Evolutionary conservation across 2,888 invertebrate genomes (phyloP), one percentile per base, ranked within the genome.

Genomic region (Plutella xylostella): DNA sequence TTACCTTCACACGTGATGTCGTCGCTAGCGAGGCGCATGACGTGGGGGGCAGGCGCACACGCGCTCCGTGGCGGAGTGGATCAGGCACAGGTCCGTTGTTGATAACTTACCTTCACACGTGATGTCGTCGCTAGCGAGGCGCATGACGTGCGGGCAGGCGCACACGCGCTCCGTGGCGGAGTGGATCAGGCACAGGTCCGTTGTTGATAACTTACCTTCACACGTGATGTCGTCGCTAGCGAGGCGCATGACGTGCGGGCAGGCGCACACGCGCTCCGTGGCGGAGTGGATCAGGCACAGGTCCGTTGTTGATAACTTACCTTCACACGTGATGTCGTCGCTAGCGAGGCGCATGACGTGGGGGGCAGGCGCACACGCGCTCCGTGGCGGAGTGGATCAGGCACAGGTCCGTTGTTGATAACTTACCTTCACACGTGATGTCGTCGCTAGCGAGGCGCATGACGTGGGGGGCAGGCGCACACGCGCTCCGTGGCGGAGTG

Each of bases 91-190:
- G n/a, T n/a, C n/a, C n/a, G n/a, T n/a, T n/a, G n/a, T n/a, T n/a
- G n/a, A n/a, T n/a, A n/a, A n/a, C n/a, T n/a, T 43, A 89, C 90
- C 85, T 53, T 87, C 79, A 63, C 92, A 92, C n/a, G 88, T 90
- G 54, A 73, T 77, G 45, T 86, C 79, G 67, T 94, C 90, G 0
- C 65, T 52, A 46, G 86, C 86, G 21, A 96, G 79, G 34, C 91
- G 88, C 92, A 93, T 94, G 43, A 95, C 88, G 77, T 96, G 94
- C 17, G 94, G 94, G 65, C 94, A 95, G 51, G 92, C 93, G 74
- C 95, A 95, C 52, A 84, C 86, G 57, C 86, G 89, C 7, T 84
- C 86, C 19, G 74, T 71, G 52, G 90, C 87, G 12, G 88, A 80
- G 63, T 89, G 90, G 42, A 94, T 66, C 46, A 95, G 80, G 67